Evolutionary conservation across 2,113 vertebrate genomes (phyloP), one percentile per base, ranked within the genome.

Genomic region (Todiramphus saurophagus): DNA sequence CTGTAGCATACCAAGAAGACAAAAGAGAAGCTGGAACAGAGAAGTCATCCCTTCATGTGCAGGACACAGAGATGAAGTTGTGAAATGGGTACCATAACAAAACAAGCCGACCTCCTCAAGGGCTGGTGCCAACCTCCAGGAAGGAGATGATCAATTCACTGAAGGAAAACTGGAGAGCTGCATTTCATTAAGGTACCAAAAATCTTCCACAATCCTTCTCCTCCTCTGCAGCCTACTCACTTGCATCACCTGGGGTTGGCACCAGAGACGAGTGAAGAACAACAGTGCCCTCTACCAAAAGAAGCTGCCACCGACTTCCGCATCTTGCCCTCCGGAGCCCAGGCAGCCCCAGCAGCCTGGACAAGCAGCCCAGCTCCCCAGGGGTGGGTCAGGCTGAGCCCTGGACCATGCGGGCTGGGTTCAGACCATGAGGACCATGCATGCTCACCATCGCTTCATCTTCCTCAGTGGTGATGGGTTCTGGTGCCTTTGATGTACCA

Each of bases 331-430:
- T 11, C 37, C 19, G 0, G 13, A 31, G 56, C 62, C 31, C 28
- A 3, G 7, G 44, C 33, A 25, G 44, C 25, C 60, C 56, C 18
- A 8, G 56, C 56, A 60, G 33, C 58, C 10, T 5, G 28, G 23
- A n/a, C 21, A 6, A 64, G 2, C 16, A 44, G 43, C 72, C 53
- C 31, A 0, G 43, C 60, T 50, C 87, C 7, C 48, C 48, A 4
- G 1, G 10, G 30, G 11, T 1, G 58, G 31, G 53, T 44, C n/a
- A 2, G 53, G 41, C 6, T 7, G 35, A 30, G 44, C 62, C 13
- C 56, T 2, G 33, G 50, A 13, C 2, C 0, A 13, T 2, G 0
- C 0, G 0, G 5, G 14, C 27, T 1, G 2, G 11, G 17, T 5
- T 20, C 31, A 17, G 62, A 9, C 48, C 12, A 3, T 24, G 3